Base-by-base conservation (phyloP, 2,797 vertebrate species). In the Alauda arvensis region DNA sequence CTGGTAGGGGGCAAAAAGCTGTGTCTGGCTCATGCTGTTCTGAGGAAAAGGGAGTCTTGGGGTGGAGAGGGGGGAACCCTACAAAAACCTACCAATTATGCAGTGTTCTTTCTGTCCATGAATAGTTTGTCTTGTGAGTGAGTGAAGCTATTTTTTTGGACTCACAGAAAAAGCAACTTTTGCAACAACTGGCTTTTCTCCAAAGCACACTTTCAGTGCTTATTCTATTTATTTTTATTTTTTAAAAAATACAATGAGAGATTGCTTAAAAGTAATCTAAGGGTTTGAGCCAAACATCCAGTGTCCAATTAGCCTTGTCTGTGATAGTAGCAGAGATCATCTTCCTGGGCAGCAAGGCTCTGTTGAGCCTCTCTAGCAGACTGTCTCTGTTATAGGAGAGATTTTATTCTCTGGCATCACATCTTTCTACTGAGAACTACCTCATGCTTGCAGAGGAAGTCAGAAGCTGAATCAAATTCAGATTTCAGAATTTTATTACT, bases 21-120 rank as follows among this genome's bases (percentile, higher is more conserved):
- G 83, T 91, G 90, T 93, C 90, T 95, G 87, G 51, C 61, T 95
- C 80, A 86, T 82, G 85, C 93, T 94, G 87, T 92, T 93, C 88
- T 23, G 62, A 87, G 95, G 85, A 93, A 87, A 88, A 92, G 72
- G 66, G 83, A 90, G 45, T 89, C 75, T 82, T 79, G 43, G 34
- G 40, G 21, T 9, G 2, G 6, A 59, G 59, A 53, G 17, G 24
- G 10, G 18, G 3, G 13, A 59, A 34, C 39, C 66, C 52, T 91
- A 76, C 56, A 71, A 94, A 91, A 81, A 83, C 76, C 72, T 89
- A 82, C 93, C 89, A 90, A 92, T 92, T 89, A 75, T 69, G 28
- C 71, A 77, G 80, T 88, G 75, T 90, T 85, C 91, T 80, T 84
- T 86, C 85, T 86, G 69, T 43, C 68, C 20, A 8, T 92, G 71